Evolutionary conservation across 2,113 vertebrate genomes (phyloP).

Genomic region (Dicerorhinus sumatrensis): DNA sequence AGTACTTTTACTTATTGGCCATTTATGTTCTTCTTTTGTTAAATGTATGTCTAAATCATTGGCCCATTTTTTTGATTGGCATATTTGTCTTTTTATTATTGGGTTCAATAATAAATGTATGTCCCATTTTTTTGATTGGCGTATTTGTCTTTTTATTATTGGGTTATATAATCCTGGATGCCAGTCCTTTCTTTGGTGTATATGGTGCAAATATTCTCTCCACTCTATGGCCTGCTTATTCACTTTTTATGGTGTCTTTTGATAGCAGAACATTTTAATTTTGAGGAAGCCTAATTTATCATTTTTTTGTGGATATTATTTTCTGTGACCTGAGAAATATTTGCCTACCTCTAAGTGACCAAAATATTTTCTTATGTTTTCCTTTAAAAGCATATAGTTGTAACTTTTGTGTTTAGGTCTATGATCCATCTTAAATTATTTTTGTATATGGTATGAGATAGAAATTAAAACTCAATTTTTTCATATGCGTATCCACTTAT

Average conservation of each 20-base stretch:
- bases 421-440: not conserved
- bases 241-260: not conserved
- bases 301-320: not conserved
- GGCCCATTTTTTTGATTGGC: not conserved
- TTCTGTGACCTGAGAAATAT: not conserved
- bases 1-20: not conserved
- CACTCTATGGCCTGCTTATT: not conserved
- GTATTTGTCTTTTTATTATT: not conserved
- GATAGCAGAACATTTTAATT: not conserved
- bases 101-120: not conserved
- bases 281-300: not conserved
- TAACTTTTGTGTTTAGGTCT: not conserved
- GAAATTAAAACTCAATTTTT: not conserved
- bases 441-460: not conserved
- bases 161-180: not conserved
- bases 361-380: slow-evolving; percentile 23
- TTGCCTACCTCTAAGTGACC: not conserved
- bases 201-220: not conserved
- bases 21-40: not conserved
- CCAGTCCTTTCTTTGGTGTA: not conserved
- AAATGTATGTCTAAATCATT: not conserved
- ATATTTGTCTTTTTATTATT: not conserved
- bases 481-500: not conserved
- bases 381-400: not conserved
- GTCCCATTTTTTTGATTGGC: not conserved